These are phyloP conservation scores for Trichomalopsis sarcophagae DNA, from an alignment of 1,140 invertebrate species.

Conservation along the genomic window DNA sequence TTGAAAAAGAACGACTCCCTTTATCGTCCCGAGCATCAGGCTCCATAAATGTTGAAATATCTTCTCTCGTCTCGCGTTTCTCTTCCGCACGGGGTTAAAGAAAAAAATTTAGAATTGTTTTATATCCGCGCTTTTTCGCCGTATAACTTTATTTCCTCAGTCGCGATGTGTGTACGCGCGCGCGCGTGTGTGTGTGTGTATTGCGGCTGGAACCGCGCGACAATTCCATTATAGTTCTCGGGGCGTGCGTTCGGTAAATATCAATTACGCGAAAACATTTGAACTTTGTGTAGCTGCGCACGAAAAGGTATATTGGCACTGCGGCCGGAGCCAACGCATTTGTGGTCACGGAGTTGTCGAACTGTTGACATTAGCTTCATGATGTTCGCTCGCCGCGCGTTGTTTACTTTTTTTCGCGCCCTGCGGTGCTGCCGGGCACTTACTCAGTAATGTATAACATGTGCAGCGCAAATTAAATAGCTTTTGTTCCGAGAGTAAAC, in stretches of 20 bases:
- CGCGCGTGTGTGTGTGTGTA: background rate
- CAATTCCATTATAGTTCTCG: background rate
- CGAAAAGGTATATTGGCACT: constrained; percentile 24
- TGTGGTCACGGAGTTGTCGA: constrained; percentile 19
- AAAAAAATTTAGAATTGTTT: background rate
- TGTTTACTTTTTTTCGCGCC: constrained; percentile 33
- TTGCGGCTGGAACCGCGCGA: background rate
- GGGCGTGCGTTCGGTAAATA: constrained; percentile 1
- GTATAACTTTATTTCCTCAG: background rate
- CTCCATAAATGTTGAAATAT: background rate
- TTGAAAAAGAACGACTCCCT: constrained; percentile 24
- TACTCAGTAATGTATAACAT: constrained; percentile 10
- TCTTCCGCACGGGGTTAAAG: background rate
- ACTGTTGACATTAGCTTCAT: constrained; percentile 30
- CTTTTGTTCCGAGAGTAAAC: background rate
- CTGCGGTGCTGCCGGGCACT: constrained; percentile 11
- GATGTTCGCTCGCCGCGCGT: background rate
- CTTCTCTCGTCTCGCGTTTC: background rate
- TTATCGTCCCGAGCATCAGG: constrained; percentile 15
- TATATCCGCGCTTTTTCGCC: background rate
- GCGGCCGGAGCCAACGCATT: constrained; percentile 11
- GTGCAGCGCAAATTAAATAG: constrained; percentile 27
- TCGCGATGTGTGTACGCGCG: background rate
- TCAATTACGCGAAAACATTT: constrained; percentile 28
- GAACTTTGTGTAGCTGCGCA: constrained; percentile 2